Evolutionary conservation across 2,888 invertebrate genomes (phyloP), one percentile per base, ranked within the genome.

Genomic region (Synanthedon andrenaeformis): DNA sequence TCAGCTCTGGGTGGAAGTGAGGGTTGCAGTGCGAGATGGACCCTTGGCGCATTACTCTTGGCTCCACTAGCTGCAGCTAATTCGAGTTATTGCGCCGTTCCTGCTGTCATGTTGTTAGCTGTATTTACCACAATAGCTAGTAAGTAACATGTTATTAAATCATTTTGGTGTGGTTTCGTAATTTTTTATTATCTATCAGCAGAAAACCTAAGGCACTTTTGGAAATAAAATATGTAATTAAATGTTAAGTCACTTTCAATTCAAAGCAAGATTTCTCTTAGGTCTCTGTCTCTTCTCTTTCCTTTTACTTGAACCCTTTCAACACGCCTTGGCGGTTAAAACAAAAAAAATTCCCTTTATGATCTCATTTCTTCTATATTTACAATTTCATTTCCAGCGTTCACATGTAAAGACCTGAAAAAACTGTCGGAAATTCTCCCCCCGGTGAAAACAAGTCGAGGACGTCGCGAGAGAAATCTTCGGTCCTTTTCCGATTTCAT

Each of bases 41-140:
- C 90, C 3, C 79, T 91, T 12, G 91, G 90, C 2, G 84, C 89
- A 4, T 74, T 90, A 11, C 80, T 91, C 55, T 73, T 91, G 55
- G 88, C 89, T 1, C 91, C 90, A 2, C 79, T 90, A 42, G 89
- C 89, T 1, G 89, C 90, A 2, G 90, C 90, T 53, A 89, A 89
- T 72, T 88, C 89, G 56, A 90, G 90, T 61, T 89, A 89, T 61
- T 89, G 89, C 58, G 87, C 90, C 0, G 81, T 91, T 1, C 82
- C 84, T 0, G 90, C 90, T 42, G 80, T 90, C 1, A 69, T 91
- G 58, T 73, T 90, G 19, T 74, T 91, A 6, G 87, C 89, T 4
- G 76, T 76, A 12, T 77, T 89, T 54, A 79, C 87, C 4, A 80
- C 89, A 14, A 75, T 89, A 53, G 90, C 90, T 63, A 89, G 91